phyloP scores from a whole-genome alignment of 1,140 invertebrate species.

The Musca domestica region DNA sequence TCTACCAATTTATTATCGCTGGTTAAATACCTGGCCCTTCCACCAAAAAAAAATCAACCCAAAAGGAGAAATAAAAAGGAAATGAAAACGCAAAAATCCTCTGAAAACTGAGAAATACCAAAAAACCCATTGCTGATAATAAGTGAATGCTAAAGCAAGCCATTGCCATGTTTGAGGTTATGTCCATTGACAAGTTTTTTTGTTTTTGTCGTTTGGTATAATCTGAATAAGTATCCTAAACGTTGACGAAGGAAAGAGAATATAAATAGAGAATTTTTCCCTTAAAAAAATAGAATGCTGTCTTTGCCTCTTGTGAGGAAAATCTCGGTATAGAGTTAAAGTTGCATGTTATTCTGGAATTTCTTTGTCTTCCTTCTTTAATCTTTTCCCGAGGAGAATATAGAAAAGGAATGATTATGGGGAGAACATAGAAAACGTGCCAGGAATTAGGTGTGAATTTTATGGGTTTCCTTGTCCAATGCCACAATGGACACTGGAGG shows the following conservation, averaged over 20 bases:
- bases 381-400: neutral
- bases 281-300: too few species aligned
- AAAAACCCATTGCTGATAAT: neutral
- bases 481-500: too few species aligned
- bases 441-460: constrained; percentile 33
- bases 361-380: neutral
- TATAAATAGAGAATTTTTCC: too few species aligned
- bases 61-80: neutral
- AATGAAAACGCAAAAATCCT: neutral
- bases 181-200: constrained; percentile 14
- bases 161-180: constrained; percentile 16
- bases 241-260: neutral
- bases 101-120: neutral
- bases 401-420: neutral
- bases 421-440: neutral
- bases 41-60: neutral
- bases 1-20: too few species aligned
- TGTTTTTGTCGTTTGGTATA: neutral
- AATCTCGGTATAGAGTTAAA: too few species aligned
- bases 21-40: too few species aligned
- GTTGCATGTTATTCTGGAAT: too few species aligned
- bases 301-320: too few species aligned
- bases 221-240: constrained; percentile 6
- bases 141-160: constrained; percentile 11
- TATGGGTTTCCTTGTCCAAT: constrained; percentile 25